phyloP scores from a whole-genome alignment of 1,140 invertebrate species.

The Heliothis virescens region DNA sequence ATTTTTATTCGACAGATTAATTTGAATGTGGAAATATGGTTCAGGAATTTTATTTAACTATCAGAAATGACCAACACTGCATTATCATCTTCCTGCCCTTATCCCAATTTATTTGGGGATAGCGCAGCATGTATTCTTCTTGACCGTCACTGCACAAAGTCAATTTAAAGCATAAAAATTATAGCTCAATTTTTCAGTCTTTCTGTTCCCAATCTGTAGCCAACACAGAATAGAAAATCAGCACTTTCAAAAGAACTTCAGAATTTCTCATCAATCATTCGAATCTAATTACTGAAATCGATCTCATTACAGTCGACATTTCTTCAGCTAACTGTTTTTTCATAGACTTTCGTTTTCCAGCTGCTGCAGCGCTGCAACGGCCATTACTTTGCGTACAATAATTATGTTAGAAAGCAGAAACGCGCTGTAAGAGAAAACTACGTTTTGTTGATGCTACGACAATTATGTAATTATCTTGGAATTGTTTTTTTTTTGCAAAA shows the following conservation, averaged over 20 bases:
- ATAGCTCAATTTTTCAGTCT: background rate
- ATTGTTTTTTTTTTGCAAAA: slow-evolving; percentile 44
- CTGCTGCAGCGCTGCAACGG: background rate
- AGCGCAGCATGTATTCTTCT: too few species aligned
- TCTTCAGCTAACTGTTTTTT: slow-evolving; percentile 15
- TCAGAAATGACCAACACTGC: too few species aligned
- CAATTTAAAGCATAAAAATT: background rate
- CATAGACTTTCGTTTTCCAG: slow-evolving; percentile 18
- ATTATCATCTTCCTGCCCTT: too few species aligned
- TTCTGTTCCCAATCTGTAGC: background rate
- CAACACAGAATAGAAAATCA: too few species aligned
- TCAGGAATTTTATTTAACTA: too few species aligned
- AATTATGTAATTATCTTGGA: slow-evolving; percentile 60
- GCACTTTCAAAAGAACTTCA: slow-evolving; percentile 12
- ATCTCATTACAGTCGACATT: slow-evolving; percentile 24
- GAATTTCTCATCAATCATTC: slow-evolving; percentile 8
- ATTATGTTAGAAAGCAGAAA: slow-evolving; percentile 68
- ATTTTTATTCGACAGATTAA: too few species aligned
- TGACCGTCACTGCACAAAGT: background rate
- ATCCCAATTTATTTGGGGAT: too few species aligned
- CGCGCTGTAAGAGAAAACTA: slow-evolving; percentile 58
- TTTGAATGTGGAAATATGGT: too few species aligned
- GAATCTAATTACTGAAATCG: slow-evolving; percentile 36
- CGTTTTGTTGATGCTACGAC: slow-evolving; percentile 47
- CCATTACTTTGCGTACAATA: slow-evolving; percentile 45